Evolutionary conservation across 2,113 vertebrate species (phyloP).

Genomic region (Alces alces): DNA sequence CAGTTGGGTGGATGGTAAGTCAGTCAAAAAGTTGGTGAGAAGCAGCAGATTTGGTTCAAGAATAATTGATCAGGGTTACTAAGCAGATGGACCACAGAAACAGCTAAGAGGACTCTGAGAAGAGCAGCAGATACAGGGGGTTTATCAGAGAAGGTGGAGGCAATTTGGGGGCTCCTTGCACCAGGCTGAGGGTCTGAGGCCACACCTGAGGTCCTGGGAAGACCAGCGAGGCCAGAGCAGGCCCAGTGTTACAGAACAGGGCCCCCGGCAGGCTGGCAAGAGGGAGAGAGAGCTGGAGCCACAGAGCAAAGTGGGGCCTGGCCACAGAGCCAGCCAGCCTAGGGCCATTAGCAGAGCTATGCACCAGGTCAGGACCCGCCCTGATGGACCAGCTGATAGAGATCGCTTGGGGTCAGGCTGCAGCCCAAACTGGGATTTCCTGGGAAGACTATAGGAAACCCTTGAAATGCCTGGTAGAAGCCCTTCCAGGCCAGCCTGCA

Average conservation of each 20-base stretch:
- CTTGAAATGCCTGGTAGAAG: not conserved
- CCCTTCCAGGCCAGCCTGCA: not conserved
- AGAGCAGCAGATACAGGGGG: not conserved
- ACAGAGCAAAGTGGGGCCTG: not conserved
- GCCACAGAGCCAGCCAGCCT: not conserved
- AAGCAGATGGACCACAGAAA: not conserved
- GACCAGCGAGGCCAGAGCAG: not conserved
- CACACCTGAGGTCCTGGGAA: not conserved
- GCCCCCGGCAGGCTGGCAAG: not conserved
- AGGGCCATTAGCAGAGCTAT: not conserved
- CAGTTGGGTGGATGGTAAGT: not conserved
- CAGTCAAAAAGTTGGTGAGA: not conserved
- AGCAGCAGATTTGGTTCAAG: not conserved
- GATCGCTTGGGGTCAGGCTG: not conserved
- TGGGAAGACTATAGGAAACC: not conserved
- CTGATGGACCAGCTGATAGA: not conserved
- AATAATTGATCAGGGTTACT: not conserved
- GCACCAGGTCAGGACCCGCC: accelerated
- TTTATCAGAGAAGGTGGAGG: too few relatives aligned
- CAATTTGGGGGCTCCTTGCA: not conserved
- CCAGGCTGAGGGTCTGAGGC: not conserved
- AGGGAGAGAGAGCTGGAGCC: too few relatives aligned
- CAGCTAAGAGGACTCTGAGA: not conserved
- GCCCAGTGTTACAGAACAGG: not conserved
- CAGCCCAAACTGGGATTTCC: not conserved